Base-by-base conservation (phyloP, 2,113 vertebrate genomes). In the Podilymbus podiceps region DNA sequence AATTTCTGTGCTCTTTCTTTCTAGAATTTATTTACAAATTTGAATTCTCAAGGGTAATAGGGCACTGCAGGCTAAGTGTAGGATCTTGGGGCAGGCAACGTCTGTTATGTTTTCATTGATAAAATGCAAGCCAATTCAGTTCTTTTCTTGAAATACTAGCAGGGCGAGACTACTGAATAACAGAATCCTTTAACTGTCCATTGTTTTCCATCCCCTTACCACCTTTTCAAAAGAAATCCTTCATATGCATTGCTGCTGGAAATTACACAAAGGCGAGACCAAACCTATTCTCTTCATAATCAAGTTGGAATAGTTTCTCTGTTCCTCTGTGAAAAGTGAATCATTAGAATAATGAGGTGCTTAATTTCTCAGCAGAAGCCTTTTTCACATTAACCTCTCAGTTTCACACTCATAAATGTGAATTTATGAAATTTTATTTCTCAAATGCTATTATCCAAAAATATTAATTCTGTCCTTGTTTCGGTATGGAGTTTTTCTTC, bases 401-500 rank as follows among this genome's bases (percentile, higher is more conserved):
- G 64, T 95, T 91, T 81, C 78, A 79, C 42, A 67, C 67, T n/a
- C 60, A 84, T 53, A 87, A 92, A 72, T 89, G 25, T 76, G 78
- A 90, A 96, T 91, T 86, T 95, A 91, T 93, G 67, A 90, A 91
- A 89, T 92, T 76, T 94, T 87, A 67, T 50, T 96, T 93, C 64
- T 88, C 76, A 44, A 87, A 85, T 85, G 76, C 50, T 86, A 8
- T 86, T 86, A 94, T 72, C 58, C 31, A 75, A 82, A 85, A 90
- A 85, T 91, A 93, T 46, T 67, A 94, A 89, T 95, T 96, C 89
- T 88, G 53, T 84, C 74, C 81, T 90, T 95, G 71, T 93, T 97
- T 97, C 56, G 6, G 20, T 92, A 17, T 30, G 52, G 85, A 95
- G 62, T 90, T 97, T 97, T 85, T 96, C 81, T 88, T 87, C 95